These are phyloP conservation scores for Tragulus kanchil DNA, from an alignment of 2,113 vertebrate species.

Conservation along the genomic window DNA sequence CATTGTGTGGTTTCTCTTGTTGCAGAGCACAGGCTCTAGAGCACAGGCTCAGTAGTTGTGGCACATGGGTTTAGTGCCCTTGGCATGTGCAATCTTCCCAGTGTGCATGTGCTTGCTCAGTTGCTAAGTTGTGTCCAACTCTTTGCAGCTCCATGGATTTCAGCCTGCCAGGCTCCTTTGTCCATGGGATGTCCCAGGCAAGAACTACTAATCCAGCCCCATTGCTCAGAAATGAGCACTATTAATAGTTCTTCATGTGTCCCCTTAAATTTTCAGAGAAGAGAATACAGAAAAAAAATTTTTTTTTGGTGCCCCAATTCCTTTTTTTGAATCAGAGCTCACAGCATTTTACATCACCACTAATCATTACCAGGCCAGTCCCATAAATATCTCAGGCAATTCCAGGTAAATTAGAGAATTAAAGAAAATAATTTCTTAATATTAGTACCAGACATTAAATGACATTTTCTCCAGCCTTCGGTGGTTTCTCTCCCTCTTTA, in stretches of 20 bases:
- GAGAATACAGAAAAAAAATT: conserved; percentile 54
- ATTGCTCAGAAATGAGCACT: conserved; percentile 43
- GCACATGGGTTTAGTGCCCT: background rate
- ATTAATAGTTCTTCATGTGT: conserved; percentile 68
- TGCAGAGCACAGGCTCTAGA: background rate
- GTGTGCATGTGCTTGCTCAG: background rate
- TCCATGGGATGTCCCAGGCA: no score
- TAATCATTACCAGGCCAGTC: conserved; percentile 50
- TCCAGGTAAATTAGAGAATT: background rate
- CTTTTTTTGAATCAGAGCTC: conserved; percentile 17
- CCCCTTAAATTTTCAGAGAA: conserved; percentile 65
- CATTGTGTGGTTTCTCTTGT: background rate
- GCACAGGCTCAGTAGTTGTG: background rate
- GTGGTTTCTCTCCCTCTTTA: background rate
- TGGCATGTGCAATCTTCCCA: background rate
- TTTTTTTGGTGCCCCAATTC: conserved; percentile 73
- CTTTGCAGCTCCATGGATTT: background rate
- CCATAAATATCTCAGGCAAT: conserved; percentile 65
- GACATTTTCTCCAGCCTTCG: background rate
- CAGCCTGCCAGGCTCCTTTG: background rate
- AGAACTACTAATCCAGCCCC: no score
- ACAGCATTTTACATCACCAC: conserved; percentile 42
- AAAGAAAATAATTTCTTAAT: conserved; percentile 10
- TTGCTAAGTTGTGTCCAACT: accelerated
- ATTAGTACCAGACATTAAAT: background rate